phyloP scores from a whole-genome alignment of 2,113 vertebrate genomes.

The Serinus canaria region DNA sequence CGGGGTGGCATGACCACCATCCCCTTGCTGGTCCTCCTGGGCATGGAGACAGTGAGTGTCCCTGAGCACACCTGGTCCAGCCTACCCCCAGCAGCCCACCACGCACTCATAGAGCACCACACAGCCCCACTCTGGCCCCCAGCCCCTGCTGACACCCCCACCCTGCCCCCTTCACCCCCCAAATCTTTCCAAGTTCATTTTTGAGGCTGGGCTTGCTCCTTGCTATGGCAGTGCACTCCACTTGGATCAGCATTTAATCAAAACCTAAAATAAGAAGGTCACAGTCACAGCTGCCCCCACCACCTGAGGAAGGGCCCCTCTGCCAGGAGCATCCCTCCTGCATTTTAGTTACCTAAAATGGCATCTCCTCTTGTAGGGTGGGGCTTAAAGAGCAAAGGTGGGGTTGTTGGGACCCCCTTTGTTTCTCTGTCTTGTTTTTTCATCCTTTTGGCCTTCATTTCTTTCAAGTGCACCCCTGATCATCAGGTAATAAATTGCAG shows the following conservation, averaged over 20 bases:
- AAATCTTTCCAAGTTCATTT: background rate
- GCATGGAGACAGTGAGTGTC: slow-evolving; percentile 85
- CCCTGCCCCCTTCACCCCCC: background rate
- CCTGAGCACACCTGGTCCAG: fast-evolving
- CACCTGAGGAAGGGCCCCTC: too few relatives aligned
- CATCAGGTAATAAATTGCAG: background rate
- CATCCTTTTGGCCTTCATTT: background rate
- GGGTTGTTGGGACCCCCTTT: background rate
- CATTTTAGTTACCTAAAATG: background rate
- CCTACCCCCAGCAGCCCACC: background rate
- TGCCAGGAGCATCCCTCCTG: too few relatives aligned
- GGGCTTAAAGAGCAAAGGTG: background rate
- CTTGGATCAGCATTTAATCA: fast-evolving
- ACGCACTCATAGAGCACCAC: fast-evolving
- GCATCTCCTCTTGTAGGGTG: background rate
- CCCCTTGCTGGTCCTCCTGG: slow-evolving; percentile 89
- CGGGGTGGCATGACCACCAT: slow-evolving; percentile 93
- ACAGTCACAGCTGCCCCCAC: too few relatives aligned
- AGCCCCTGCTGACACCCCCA: background rate
- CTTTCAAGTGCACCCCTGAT: background rate
- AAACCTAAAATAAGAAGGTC: background rate
- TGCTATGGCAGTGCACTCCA: fast-evolving
- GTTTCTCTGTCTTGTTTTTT: background rate
- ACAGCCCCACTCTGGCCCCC: background rate
- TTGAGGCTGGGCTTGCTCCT: background rate